phyloP scores from a whole-genome alignment of 2,797 vertebrate species.

The Hydrocynus forskahlii region DNA sequence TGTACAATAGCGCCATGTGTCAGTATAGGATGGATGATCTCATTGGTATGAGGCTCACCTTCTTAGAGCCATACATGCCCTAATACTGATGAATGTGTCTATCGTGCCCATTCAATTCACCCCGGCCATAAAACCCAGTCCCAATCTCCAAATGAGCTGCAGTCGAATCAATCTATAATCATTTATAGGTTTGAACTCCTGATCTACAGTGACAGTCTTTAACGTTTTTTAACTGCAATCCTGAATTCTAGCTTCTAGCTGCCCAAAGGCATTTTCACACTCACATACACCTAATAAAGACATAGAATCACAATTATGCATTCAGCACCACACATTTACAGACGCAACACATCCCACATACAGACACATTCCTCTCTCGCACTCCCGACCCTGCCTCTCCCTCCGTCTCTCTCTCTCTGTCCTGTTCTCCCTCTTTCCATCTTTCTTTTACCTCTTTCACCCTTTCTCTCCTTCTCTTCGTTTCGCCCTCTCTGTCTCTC shows the following conservation, averaged over 20 bases:
- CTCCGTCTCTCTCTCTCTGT: constrained; percentile 36
- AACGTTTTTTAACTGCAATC: not conserved
- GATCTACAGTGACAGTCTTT: not conserved
- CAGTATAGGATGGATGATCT: constrained; percentile 12
- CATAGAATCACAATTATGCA: constrained; percentile 35
- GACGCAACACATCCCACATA: constrained; percentile 28
- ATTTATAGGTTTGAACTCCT: constrained; percentile 25
- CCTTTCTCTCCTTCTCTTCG: not conserved
- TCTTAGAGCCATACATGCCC: constrained; percentile 47
- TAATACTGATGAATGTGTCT: constrained; percentile 40
- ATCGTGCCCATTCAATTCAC: constrained; percentile 21
- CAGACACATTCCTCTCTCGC: constrained; percentile 5
- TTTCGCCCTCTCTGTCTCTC: not conserved
- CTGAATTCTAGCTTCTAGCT: constrained; percentile 10
- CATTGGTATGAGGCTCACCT: constrained; percentile 56
- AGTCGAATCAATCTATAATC: constrained; percentile 11
- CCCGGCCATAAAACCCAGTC: constrained; percentile 30
- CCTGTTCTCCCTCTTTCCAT: not conserved
- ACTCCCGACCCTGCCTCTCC: not conserved
- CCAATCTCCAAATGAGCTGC: constrained; percentile 25
- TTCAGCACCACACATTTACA: constrained; percentile 33
- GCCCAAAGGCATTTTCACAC: not conserved
- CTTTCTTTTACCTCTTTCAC: not conserved
- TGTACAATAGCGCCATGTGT: constrained; percentile 25
- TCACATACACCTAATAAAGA: constrained; percentile 20